Base-by-base conservation (phyloP, 2,797 vertebrate species). In the Sphenodon punctatus region DNA sequence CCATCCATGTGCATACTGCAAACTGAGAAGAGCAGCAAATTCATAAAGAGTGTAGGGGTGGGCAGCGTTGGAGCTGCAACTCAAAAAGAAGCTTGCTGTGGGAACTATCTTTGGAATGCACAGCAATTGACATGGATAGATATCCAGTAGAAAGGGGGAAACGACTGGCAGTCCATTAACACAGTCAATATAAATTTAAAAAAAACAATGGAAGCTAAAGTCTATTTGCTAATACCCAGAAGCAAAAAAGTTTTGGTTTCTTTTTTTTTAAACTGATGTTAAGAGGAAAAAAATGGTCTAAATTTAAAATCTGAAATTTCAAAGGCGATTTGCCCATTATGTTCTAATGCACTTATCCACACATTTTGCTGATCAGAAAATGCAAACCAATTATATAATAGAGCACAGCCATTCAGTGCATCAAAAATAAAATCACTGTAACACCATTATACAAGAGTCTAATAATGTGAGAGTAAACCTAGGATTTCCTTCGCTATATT, bases 81-180 rank as follows among this genome's bases (percentile, higher is more conserved):
- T n/a, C n/a, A 53, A 16, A 27, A 51, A 51, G 15, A 30, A n/a
- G 27, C 16, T 30, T 49, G 22, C 45, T 23, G 45, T 23, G 45
- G 22, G 45, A n/a, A n/a, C n/a, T n/a, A n/a, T n/a, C n/a, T n/a
- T n/a, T n/a, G n/a, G n/a, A n/a, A n/a, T 46, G 12, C 22, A 46
- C 23, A 22, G 45, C 46, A 23, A 46, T 46, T 23, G 23, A 23
- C 10, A 45, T 23, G 46, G 46, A 46, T 46, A 23, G 22, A 6
- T 10, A 46, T 23, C 45, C 0, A 0, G 16, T 2, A 9, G 1
- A 0, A 1, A 12, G 45, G 36, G 13, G 55, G 32, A 12, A n/a
- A 9, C 38, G 10, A 46, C 45, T 46, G 22, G 23, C 8, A 42
- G 16, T 42, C 17, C 42, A 15, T 15, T 23, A 36, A 25, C 30